A percentile compares a stretch with the other conserved stretches of the same genome.
Evolutionary conservation across 2,888 invertebrate genomes (phyloP).

Genomic region (Meliscaeva auricollis): DNA sequence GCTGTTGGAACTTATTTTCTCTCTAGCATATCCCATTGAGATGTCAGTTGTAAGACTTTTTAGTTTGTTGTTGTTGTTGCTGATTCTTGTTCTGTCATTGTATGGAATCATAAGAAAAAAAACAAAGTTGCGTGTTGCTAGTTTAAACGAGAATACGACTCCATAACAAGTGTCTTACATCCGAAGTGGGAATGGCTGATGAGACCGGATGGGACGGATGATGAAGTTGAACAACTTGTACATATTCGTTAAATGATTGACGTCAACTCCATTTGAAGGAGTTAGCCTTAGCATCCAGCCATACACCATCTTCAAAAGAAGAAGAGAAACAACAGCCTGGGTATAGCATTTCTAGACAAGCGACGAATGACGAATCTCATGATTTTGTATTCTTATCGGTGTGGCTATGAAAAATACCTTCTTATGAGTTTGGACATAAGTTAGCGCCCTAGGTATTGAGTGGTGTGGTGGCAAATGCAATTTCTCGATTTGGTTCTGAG

Average conservation of each 20-base stretch:
- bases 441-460: conserved; percentile 60
- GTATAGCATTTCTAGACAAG: conserved; percentile 7
- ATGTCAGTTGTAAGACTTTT: conserved; percentile 65
- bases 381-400: conserved; percentile 65
- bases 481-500: conserved; percentile 50
- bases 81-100: conserved; percentile 32
- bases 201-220: conserved; percentile 47
- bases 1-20: conserved; percentile 19
- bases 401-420: conserved; percentile 45
- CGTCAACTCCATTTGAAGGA: conserved; percentile 54
- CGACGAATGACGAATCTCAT: conserved; percentile 20
- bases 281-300: not conserved
- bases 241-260: conserved; percentile 71
- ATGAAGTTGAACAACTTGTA: conserved; percentile 67
- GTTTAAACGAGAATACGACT: conserved; percentile 65
- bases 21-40: conserved; percentile 68
- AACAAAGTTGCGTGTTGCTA: conserved; percentile 67
- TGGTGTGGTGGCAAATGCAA: conserved; percentile 54
- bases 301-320: not conserved
- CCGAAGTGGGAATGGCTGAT: conserved; percentile 69
- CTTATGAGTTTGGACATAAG: conserved; percentile 58
- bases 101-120: conserved; percentile 48
- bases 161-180: conserved; percentile 73
- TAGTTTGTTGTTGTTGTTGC: not conserved
- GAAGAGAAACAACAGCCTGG: not conserved